Conservation (phyloP, 2,113 vertebrate species). For the Zosterops borbonicus region DNA sequence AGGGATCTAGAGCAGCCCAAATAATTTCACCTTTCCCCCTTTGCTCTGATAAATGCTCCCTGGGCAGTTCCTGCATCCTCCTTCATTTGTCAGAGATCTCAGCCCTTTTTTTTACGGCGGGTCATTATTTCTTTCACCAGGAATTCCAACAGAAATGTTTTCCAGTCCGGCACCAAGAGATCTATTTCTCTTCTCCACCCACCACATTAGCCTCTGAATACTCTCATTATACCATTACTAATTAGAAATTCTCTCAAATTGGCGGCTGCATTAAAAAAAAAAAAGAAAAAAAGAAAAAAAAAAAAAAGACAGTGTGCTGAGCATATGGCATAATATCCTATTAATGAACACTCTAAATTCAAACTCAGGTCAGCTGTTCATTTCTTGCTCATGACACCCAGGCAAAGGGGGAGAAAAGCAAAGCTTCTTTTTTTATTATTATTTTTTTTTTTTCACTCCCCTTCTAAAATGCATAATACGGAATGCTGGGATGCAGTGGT, state of each 20-base stretch:
- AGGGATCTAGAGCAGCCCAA: not conserved
- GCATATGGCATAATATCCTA: constrained; percentile 99
- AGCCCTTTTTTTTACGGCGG: constrained; percentile 50
- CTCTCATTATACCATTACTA: constrained; percentile 98
- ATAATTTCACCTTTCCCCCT: not conserved
- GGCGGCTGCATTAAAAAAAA: constrained; percentile 91
- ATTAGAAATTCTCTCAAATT: constrained; percentile 99
- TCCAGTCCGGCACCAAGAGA: constrained; percentile 76
- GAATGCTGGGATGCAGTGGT: constrained; percentile 64
- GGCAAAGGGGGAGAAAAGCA: constrained; percentile 76
- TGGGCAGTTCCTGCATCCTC: constrained; percentile 39
- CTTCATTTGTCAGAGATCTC: constrained; percentile 67
- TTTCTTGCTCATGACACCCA: constrained; percentile 90
- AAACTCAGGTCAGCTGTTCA: constrained; percentile 98
- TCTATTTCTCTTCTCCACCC: constrained; percentile 82
- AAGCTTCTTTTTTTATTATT: constrained; percentile 71
- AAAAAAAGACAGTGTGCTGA: constrained; percentile 88
- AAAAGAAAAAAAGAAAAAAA: constrained; percentile 69
- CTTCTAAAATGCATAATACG: constrained; percentile 80
- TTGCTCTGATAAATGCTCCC: constrained; percentile 19
- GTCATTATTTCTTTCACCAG: constrained; percentile 70
- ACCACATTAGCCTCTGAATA: constrained; percentile 91
- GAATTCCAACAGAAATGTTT: constrained; percentile 69
- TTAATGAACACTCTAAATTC: constrained; percentile 99
- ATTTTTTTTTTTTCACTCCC: not conserved